A percentile compares a stretch with the other conserved stretches of the same genome.
Conservation (phyloP, 2,888 invertebrate species). For the Drosophila antonietae region DNA sequence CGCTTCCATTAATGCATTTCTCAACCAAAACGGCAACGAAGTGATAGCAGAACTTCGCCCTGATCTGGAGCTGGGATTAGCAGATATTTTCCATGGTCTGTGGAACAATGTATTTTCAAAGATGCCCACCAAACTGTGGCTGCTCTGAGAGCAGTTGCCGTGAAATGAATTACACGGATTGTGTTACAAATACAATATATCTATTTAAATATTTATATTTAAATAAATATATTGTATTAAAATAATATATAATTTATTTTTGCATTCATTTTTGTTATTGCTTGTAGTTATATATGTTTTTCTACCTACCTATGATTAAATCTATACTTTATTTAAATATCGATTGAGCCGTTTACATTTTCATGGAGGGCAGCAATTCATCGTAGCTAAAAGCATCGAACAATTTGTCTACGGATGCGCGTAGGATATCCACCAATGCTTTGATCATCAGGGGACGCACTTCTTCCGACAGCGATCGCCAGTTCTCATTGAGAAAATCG, state of each 20-base stretch:
- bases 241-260: conserved; percentile 27
- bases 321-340: conserved; percentile 22
- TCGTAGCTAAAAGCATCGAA: conserved; percentile 87
- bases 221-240: conserved; percentile 1
- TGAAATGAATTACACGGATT: conserved; percentile 6
- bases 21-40: conserved; percentile 87
- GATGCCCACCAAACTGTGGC: conserved; percentile 87
- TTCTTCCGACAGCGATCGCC: conserved; percentile 89
- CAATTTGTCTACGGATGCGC: conserved; percentile 87
- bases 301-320: conserved; percentile 45
- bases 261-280: conserved; percentile 23
- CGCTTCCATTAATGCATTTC: conserved; percentile 86
- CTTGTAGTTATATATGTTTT: conserved; percentile 34
- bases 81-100: conserved; percentile 86
- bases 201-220: conserved; percentile 40
- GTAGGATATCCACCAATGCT: conserved; percentile 86
- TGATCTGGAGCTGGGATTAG: conserved; percentile 86
- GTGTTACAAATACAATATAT: conserved; percentile 64
- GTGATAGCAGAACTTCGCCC: conserved; percentile 87
- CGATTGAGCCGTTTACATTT: conserved; percentile 7
- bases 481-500: conserved; percentile 91
- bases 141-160: conserved; percentile 73
- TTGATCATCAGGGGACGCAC: conserved; percentile 90
- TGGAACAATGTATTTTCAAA: conserved; percentile 87
- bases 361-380: conserved; percentile 85